A percentile compares a stretch with the other conserved stretches of the same genome.
Conservation (phyloP, 2,797 vertebrate species). For the Streptopelia turtur region DNA sequence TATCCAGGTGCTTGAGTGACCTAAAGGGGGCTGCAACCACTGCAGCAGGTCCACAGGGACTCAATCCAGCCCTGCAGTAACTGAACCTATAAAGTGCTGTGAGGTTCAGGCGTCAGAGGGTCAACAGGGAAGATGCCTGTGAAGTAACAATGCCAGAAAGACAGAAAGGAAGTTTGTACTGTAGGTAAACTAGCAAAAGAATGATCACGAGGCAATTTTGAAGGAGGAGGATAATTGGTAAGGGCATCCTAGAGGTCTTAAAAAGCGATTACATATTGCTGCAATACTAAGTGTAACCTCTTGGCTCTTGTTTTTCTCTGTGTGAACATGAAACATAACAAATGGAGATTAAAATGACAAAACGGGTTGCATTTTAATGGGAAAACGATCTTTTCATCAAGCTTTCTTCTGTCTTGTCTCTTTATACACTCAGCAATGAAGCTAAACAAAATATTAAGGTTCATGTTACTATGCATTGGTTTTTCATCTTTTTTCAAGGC, state of each 20-base stretch:
- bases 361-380: background rate
- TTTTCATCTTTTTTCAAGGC: background rate
- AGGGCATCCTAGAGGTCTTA: background rate
- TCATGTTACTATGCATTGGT: background rate
- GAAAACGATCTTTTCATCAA: background rate
- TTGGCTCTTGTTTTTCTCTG: background rate
- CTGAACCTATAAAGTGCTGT: background rate
- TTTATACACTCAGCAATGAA: background rate
- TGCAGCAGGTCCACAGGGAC: background rate
- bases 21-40: too few species aligned
- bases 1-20: too few species aligned
- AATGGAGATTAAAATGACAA: background rate
- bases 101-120: background rate
- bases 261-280: background rate
- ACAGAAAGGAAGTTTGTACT: background rate
- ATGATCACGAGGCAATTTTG: background rate
- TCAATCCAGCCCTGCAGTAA: background rate
- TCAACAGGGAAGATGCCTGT: background rate
- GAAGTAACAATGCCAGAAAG: background rate
- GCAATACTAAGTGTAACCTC: background rate
- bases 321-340: background rate
- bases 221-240: background rate
- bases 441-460: background rate
- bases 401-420: background rate
- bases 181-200: background rate